phyloP scores from a whole-genome alignment of 2,113 vertebrate genomes.

The Brachyhypopomus occidentalis region DNA sequence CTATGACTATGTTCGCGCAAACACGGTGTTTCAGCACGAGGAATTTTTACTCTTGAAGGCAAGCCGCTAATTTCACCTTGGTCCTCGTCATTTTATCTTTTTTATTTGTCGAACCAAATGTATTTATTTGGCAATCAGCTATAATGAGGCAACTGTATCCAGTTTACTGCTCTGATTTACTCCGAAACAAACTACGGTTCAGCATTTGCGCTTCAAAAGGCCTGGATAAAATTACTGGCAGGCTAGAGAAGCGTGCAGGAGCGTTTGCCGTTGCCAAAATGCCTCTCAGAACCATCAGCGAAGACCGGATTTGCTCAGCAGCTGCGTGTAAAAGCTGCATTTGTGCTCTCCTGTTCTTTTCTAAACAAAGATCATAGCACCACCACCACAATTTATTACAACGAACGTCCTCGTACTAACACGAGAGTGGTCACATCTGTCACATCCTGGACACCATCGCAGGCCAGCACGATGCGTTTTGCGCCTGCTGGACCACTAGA shows the following conservation, averaged over 20 bases:
- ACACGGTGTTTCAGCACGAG: no score
- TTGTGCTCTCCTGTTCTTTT: no score
- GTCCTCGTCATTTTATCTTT: no score
- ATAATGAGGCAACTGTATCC: neutral
- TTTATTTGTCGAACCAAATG: neutral
- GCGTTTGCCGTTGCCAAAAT: neutral
- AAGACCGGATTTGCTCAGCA: neutral
- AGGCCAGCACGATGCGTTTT: neutral
- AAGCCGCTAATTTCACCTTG: neutral
- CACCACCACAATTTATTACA: no score
- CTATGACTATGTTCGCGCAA: no score
- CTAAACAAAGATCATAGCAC: no score
- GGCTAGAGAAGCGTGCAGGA: neutral
- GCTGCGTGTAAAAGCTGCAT: neutral
- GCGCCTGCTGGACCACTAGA: constrained; percentile 57
- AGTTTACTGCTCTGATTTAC: neutral
- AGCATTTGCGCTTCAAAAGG: constrained; percentile 1
- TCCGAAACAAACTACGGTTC: neutral
- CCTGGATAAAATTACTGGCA: neutral
- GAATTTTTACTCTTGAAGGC: no score
- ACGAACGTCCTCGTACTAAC: neutral
- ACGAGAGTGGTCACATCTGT: neutral
- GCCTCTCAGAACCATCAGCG: neutral
- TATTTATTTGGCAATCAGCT: neutral
- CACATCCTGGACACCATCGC: neutral